These are phyloP conservation scores for Halcyon badia DNA, from an alignment of 2,797 vertebrate genomes.

Conservation along the genomic window DNA sequence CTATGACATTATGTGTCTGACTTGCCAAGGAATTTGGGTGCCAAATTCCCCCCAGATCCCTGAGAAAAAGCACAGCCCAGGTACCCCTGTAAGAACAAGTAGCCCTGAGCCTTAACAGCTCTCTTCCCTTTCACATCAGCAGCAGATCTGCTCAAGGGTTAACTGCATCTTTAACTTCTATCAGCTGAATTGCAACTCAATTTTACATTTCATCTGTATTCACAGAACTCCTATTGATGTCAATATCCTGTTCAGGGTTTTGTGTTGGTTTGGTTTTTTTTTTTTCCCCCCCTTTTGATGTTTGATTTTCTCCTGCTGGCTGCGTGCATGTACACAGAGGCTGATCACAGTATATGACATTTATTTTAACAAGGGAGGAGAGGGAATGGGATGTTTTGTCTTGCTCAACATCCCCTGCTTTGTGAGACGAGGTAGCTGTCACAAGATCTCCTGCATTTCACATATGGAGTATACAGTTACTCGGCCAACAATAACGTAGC, in stretches of 20 bases:
- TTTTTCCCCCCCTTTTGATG: conserved; percentile 29
- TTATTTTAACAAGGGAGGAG: conserved; percentile 7
- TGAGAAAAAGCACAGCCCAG: not conserved
- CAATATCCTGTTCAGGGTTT: conserved; percentile 40
- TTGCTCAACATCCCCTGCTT: not conserved
- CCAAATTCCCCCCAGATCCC: not conserved
- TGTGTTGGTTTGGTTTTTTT: too few relatives aligned
- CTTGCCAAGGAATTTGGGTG: not conserved
- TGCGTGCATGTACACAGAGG: not conserved
- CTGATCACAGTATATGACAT: conserved; percentile 54
- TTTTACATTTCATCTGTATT: conserved; percentile 45
- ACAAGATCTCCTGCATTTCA: not conserved
- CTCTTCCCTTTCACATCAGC: not conserved
- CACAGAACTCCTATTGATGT: conserved; percentile 52
- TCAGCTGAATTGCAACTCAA: not conserved
- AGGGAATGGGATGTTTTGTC: not conserved
- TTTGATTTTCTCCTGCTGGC: conserved; percentile 64
- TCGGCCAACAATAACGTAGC: not conserved
- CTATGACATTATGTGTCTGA: fast-evolving
- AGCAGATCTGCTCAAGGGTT: conserved; percentile 28
- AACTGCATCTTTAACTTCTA: not conserved
- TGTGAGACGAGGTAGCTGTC: not conserved
- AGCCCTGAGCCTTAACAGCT: not conserved
- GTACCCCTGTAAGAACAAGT: not conserved
- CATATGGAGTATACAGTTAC: not conserved